phyloP scores from a whole-genome alignment of 2,113 vertebrate genomes.

The Sphyrna mokarran region DNA sequence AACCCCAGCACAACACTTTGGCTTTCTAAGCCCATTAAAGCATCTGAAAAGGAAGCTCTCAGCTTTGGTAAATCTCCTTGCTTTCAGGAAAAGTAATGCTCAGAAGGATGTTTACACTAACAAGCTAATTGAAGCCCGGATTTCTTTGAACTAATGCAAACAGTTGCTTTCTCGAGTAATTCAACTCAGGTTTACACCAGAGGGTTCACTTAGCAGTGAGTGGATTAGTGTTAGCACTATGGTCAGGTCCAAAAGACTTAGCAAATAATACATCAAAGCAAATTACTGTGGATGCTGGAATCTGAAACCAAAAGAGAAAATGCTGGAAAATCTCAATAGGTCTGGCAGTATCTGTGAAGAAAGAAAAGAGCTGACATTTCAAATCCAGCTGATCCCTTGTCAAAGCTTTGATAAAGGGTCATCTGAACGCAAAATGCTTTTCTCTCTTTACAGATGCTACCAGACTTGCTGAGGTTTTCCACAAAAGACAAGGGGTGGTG shows the following conservation, averaged over 20 bases:
- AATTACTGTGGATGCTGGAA: no score
- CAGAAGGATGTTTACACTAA: neutral
- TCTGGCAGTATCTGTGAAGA: no score
- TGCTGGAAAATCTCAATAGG: no score
- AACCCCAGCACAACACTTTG: neutral
- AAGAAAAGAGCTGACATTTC: no score
- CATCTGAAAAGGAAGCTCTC: neutral
- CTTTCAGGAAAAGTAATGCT: neutral
- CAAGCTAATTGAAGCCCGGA: neutral
- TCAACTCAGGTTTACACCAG: neutral
- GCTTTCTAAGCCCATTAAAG: neutral
- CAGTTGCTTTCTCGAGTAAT: neutral
- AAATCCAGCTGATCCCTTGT: no score
- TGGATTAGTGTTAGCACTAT: neutral
- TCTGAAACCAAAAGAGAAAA: no score
- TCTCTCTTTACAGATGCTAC: no score
- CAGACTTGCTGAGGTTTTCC: no score
- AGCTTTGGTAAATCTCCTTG: neutral
- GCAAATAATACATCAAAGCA: no score
- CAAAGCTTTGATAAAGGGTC: no score
- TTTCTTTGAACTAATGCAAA: conserved; percentile 21
- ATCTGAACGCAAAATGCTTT: no score
- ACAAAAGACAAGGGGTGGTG: no score
- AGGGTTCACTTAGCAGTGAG: neutral
- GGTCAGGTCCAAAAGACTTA: neutral